A percentile compares a stretch with the other conserved stretches of the same genome.
Evolutionary conservation across 2,113 vertebrate genomes (phyloP).

Genomic region (Callionymus lyra): DNA sequence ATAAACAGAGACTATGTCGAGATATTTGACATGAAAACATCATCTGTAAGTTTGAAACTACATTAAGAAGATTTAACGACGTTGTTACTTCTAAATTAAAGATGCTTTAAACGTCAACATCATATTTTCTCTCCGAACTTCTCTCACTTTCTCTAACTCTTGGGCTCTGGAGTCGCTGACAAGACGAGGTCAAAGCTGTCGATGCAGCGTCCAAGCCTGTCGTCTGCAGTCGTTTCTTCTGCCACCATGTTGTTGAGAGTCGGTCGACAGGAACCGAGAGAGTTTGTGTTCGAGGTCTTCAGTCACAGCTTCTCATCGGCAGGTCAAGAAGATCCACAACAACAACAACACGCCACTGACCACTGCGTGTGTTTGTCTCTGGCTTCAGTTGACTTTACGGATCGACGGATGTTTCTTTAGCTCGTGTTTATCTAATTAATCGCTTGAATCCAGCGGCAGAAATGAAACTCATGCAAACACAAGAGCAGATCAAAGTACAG

Average conservation of each 20-base stretch:
- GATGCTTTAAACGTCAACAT: too few relatives aligned
- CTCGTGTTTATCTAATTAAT: constrained; percentile 36
- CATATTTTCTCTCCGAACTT: too few relatives aligned
- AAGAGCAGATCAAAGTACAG: not conserved
- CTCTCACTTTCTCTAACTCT: constrained; percentile 44
- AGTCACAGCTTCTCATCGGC: too few relatives aligned
- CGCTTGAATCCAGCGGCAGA: constrained; percentile 25
- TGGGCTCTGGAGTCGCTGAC: constrained; percentile 51
- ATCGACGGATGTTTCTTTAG: constrained; percentile 16
- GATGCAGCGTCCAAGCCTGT: constrained; percentile 61
- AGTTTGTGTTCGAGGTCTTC: constrained; percentile 14
- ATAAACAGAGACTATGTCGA: too few relatives aligned
- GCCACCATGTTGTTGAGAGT: constrained; percentile 67
- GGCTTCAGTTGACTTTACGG: constrained; percentile 2
- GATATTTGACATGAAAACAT: too few relatives aligned
- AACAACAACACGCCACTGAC: too few relatives aligned
- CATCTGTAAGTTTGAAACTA: too few relatives aligned
- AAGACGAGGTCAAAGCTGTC: constrained; percentile 59
- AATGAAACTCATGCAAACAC: constrained; percentile 9
- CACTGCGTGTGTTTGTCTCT: constrained; percentile 6
- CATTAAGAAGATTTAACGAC: too few relatives aligned
- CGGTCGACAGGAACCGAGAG: constrained; percentile 55
- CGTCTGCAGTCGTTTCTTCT: constrained; percentile 60
- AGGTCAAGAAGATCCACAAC: too few relatives aligned
- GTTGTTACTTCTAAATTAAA: too few relatives aligned